phyloP scores from a whole-genome alignment of 2,888 invertebrate species.

The Nemoura dubitans region DNA sequence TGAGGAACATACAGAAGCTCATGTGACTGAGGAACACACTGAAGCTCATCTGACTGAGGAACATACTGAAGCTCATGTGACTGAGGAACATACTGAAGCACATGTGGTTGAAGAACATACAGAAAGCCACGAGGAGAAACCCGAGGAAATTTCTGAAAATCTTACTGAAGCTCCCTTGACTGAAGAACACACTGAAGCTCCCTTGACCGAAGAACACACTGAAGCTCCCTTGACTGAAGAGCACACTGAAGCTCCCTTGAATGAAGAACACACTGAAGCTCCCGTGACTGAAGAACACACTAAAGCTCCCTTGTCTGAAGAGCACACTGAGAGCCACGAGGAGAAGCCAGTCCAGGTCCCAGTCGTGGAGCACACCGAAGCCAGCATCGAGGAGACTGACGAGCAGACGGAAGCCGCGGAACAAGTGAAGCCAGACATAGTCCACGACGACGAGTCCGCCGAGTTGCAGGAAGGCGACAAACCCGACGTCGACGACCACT shows the following conservation, averaged over 20 bases:
- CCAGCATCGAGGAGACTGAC: background rate
- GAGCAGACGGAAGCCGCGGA: conserved; percentile 2
- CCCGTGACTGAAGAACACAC: too few species aligned
- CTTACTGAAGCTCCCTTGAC: conserved; percentile 40
- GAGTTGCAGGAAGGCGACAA: too few species aligned
- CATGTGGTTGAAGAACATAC: background rate
- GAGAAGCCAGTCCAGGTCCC: background rate
- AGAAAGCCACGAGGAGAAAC: conserved; percentile 15
- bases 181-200: conserved; percentile 44
- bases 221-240: conserved; percentile 32
- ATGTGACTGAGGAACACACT: conserved; percentile 43
- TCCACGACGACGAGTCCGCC: background rate
- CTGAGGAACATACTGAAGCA: conserved; percentile 43
- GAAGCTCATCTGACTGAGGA: conserved; percentile 18
- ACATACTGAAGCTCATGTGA: conserved; percentile 40
- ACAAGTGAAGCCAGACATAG: conserved; percentile 1
- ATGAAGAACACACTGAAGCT: background rate
- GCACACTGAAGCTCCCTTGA: conserved; percentile 18
- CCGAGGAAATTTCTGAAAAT: conserved; percentile 21
- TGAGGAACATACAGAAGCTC: too few species aligned
- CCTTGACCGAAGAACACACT: conserved; percentile 30
- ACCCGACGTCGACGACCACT: background rate
- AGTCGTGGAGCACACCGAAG: background rate
- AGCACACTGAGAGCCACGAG: background rate
- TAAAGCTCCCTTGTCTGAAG: conserved; percentile 24